Evolutionary conservation across 1,140 invertebrate genomes (phyloP), one percentile per base, ranked within the genome.

Genomic region (Atta texana): DNA sequence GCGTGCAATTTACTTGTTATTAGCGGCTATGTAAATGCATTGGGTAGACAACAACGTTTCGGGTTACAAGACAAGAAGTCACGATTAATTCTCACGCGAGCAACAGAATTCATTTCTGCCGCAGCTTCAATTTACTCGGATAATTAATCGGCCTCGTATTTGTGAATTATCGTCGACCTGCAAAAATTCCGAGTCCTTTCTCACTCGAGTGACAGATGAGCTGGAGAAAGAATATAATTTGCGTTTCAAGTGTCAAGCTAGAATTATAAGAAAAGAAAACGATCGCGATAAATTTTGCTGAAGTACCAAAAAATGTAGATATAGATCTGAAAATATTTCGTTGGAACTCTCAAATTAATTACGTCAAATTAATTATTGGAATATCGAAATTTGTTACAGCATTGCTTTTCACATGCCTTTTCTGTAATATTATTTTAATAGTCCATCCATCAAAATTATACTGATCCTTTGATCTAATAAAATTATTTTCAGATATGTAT

Each of bases 71-170:
- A 75, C 8, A 69, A 75, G 69, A 74, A 57, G 18, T 81, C 64
- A 66, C 49, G 28, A 59, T 71, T 49, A 57, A 72, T 72, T 57
- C 66, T 72, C 59, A 68, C 64, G 34, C 66, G 68, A 82, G 78
- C 68, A 63, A 71, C 78, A 51, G 77, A 21, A 81, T 39, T 24
- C 16, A 31, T 69, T 81, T 81, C 49, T 10, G 12, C 18, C 49
- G 63, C 44, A 5, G 59, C 24, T 53, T 44, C n/a, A 64, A 69
- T 80, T 69, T 39, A 21, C 31, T 10, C n/a, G 66, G n/a, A 16
- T 55, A 81, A 81, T 81, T 81, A 71, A 66, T 69, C 77, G 61
- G 24, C 10, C 59, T 18, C 59, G 34, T 21, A 21, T 28, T 63
- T 24, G n/a, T 44, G 21, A 69, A 69, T 80, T 69, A 55, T 49